Percentiles rank a stretch among this genome's conserved stretches.
phyloP scores from a whole-genome alignment of 2,888 invertebrate genomes.

The Calameuta filiformis region DNA sequence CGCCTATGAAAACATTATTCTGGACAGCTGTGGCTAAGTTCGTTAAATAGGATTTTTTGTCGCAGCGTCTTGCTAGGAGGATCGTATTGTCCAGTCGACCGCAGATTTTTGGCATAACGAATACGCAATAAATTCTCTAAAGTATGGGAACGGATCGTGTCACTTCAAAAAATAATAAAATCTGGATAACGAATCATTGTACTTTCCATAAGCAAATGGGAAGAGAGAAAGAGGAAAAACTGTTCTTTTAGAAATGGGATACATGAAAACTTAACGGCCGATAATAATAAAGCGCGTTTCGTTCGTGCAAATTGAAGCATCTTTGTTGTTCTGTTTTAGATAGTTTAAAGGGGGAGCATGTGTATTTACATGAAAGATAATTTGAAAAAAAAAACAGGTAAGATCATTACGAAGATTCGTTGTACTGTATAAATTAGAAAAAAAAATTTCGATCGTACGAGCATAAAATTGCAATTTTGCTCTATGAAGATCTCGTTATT shows the following conservation, averaged over 20 bases:
- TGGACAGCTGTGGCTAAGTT: background rate
- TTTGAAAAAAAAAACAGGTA: background rate
- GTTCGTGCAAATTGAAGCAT: background rate
- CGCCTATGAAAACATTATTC: background rate
- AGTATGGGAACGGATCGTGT: background rate
- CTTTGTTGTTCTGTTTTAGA: constrained; percentile 1
- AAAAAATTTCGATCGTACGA: background rate
- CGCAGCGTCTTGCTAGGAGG: background rate
- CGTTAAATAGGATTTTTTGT: background rate
- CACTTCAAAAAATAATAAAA: background rate
- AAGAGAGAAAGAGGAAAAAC: background rate
- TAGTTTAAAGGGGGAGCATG: background rate
- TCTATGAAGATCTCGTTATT: background rate
- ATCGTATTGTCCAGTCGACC: background rate
- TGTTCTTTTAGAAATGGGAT: background rate
- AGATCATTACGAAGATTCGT: background rate
- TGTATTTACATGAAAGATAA: background rate
- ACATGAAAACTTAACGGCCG: background rate
- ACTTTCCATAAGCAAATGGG: background rate
- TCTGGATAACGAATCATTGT: background rate
- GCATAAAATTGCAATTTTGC: background rate
- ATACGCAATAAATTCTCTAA: background rate
- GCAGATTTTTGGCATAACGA: background rate
- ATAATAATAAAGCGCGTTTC: background rate
- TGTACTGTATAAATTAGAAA: background rate